Evolutionary conservation across 1,140 invertebrate genomes (phyloP).

Genomic region (Ptiloglossa arizonensis): DNA sequence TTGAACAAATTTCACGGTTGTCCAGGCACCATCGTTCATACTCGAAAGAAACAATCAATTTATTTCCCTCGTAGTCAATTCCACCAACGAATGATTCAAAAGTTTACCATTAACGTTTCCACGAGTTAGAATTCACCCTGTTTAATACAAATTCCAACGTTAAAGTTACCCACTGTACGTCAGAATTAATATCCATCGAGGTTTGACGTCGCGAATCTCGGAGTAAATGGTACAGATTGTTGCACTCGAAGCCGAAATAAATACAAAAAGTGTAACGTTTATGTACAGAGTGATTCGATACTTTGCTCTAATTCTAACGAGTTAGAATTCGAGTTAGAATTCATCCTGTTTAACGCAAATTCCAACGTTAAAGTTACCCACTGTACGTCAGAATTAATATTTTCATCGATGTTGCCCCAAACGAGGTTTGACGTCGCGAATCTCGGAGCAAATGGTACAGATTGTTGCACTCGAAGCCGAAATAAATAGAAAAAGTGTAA

Average conservation of each 20-base stretch:
- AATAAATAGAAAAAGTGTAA: conserved; percentile 32
- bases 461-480: neutral
- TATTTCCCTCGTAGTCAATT: no score
- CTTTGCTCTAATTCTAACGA: no score
- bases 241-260: conserved; percentile 12
- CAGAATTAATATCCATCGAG: neutral
- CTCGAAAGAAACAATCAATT: no score
- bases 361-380: neutral
- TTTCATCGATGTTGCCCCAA: neutral
- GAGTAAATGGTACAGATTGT: neutral
- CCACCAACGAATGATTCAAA: no score
- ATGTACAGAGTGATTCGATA: conserved; percentile 42
- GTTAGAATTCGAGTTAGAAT: no score
- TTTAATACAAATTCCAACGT: neutral
- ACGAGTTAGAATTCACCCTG: neutral
- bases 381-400: neutral
- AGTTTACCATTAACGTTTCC: no score
- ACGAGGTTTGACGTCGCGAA: neutral
- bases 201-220: no score
- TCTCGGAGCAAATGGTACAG: neutral
- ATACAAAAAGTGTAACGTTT: conserved; percentile 31
- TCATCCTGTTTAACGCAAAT: neutral
- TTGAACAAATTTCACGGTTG: no score
- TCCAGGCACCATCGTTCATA: no score
- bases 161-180: neutral